Evolutionary conservation across 2,797 vertebrate species (phyloP).

Genomic region (Chloroceryle amazona): DNA sequence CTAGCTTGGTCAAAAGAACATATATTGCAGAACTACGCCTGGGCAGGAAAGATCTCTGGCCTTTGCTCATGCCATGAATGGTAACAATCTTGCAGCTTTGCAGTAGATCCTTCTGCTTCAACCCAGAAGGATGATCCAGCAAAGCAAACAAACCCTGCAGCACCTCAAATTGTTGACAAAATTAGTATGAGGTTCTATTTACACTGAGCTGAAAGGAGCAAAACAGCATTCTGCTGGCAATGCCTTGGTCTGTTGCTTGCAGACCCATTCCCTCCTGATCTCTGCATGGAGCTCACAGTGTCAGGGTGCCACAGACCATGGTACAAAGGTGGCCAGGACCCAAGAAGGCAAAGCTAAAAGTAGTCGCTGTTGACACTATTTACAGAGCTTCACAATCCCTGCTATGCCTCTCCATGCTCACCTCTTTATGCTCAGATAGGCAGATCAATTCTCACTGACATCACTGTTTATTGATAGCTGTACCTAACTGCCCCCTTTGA

Average conservation of each 20-base stretch:
- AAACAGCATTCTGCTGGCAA: not conserved
- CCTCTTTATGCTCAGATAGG: not conserved
- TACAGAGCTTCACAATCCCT: not conserved
- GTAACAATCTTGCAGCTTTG: not conserved
- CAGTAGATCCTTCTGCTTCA: not conserved
- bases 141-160: not conserved
- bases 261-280: not conserved
- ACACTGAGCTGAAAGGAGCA: not conserved
- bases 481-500: constrained; percentile 11
- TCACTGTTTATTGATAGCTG: constrained; percentile 46
- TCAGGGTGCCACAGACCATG: rapidly evolving
- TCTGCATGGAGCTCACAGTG: not conserved
- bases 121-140: not conserved
- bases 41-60: not conserved
- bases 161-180: not conserved
- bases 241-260: not conserved
- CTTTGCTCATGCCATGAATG: not conserved
- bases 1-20: not conserved
- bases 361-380: not conserved
- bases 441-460: constrained; percentile 44
- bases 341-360: not conserved
- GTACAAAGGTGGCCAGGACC: not conserved
- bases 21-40: not conserved
- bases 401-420: not conserved
- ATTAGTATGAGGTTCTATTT: not conserved